phyloP scores from a whole-genome alignment of 2,888 invertebrate genomes.

The Serripes groenlandicus region DNA sequence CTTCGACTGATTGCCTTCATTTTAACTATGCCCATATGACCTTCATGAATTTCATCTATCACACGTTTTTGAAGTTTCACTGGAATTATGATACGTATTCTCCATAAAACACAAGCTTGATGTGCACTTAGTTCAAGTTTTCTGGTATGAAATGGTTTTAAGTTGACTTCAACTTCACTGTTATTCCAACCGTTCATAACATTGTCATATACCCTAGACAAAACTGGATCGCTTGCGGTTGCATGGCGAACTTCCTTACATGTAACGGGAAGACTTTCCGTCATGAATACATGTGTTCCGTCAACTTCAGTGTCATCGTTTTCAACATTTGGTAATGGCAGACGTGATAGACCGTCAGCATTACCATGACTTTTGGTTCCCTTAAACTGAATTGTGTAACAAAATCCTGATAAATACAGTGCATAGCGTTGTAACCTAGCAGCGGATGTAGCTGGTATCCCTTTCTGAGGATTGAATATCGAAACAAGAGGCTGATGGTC shows the following conservation, averaged over 20 bases:
- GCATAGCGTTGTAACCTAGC: conserved; percentile 79
- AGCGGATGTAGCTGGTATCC: conserved; percentile 76
- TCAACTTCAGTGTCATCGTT: conserved; percentile 4
- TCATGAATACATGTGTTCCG: conserved; percentile 10
- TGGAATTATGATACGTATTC: conserved; percentile 75
- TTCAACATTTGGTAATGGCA: conserved; percentile 54
- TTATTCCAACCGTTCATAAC: conserved; percentile 52
- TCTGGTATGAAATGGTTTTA: too few species aligned
- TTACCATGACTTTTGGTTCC: conserved; percentile 75
- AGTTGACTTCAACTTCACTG: too few species aligned
- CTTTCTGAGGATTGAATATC: conserved; percentile 23
- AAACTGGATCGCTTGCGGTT: neutral
- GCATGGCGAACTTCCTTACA: conserved; percentile 11
- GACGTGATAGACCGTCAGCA: conserved; percentile 81
- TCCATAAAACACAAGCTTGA: conserved; percentile 71
- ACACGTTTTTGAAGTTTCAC: conserved; percentile 58
- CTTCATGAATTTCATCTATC: conserved; percentile 73
- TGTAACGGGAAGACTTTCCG: conserved; percentile 13
- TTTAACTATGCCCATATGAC: conserved; percentile 76
- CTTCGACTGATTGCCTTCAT: conserved; percentile 77
- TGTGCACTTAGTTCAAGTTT: conserved; percentile 64
- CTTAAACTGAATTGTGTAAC: conserved; percentile 80
- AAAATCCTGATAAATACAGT: conserved; percentile 79
- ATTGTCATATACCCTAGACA: conserved; percentile 11
- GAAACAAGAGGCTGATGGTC: conserved; percentile 20